Percentiles rank a stretch among this genome's conserved stretches.
phyloP scores from a whole-genome alignment of 2,888 invertebrate genomes.

The Drosophila differens region DNA sequence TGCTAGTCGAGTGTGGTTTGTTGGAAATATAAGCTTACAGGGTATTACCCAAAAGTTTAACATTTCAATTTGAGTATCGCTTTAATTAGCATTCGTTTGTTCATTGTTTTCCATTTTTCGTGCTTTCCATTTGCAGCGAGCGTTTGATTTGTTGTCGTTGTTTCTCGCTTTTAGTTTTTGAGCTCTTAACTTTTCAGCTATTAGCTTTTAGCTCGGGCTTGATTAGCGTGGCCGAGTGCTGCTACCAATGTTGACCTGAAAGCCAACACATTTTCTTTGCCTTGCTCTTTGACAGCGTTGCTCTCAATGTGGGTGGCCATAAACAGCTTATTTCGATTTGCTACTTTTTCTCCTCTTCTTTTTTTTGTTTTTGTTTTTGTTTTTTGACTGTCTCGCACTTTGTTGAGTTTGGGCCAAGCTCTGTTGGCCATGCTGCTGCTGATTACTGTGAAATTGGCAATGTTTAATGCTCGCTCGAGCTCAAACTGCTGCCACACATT shows the following conservation, averaged over 20 bases:
- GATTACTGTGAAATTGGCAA: slow-evolving; percentile 79
- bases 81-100: slow-evolving; percentile 77
- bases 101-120: slow-evolving; percentile 68
- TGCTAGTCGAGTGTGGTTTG: background rate
- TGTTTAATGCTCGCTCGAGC: slow-evolving; percentile 63
- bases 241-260: slow-evolving; percentile 68
- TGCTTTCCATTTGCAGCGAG: slow-evolving; percentile 73
- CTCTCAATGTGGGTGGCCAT: slow-evolving; percentile 74
- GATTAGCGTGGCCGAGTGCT: slow-evolving; percentile 71
- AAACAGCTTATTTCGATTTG: slow-evolving; percentile 75
- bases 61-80: slow-evolving; percentile 76
- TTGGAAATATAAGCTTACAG: background rate
- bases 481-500: slow-evolving; percentile 39
- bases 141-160: slow-evolving; percentile 71
- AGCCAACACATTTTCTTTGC: slow-evolving; percentile 52
- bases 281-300: slow-evolving; percentile 47
- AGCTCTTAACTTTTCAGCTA: slow-evolving; percentile 23
- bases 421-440: slow-evolving; percentile 55
- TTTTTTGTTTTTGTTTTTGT: background rate
- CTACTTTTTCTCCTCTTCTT: slow-evolving; percentile 40
- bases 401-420: slow-evolving; percentile 49
- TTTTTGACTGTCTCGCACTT: slow-evolving; percentile 14
- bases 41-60: slow-evolving; percentile 61
- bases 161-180: slow-evolving; percentile 30
- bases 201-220: slow-evolving; percentile 48